Evolutionary conservation across 2,888 invertebrate genomes (phyloP).

Genomic region (Adineta ricciae): DNA sequence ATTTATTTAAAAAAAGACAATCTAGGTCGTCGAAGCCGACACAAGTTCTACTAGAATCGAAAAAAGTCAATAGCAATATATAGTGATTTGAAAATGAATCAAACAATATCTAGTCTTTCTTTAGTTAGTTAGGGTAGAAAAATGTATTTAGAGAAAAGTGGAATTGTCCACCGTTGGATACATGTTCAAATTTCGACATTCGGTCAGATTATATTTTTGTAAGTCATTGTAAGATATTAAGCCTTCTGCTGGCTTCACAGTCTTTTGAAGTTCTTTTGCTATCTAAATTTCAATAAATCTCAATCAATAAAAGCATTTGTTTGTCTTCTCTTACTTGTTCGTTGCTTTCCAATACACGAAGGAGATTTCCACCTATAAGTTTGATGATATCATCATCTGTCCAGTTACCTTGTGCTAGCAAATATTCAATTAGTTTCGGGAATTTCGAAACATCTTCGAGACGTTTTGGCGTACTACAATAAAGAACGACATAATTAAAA

Average conservation of each 20-base stretch:
- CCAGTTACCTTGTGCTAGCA: conserved; percentile 55
- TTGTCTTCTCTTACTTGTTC: neutral
- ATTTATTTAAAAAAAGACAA: neutral
- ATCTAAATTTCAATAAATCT: neutral
- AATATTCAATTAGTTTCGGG: conserved; percentile 58
- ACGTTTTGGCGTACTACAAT: conserved; percentile 50
- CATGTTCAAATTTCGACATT: neutral
- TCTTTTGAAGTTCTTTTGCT: neutral
- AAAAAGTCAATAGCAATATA: neutral
- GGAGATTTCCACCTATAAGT: conserved; percentile 55
- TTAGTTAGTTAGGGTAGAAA: no score
- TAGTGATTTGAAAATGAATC: neutral
- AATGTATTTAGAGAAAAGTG: neutral
- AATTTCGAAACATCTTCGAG: conserved; percentile 58
- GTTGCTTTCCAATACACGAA: conserved; percentile 48
- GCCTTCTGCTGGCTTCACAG: neutral
- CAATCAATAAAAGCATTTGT: no score
- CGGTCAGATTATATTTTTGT: neutral
- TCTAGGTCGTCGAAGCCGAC: neutral
- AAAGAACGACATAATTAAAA: neutral
- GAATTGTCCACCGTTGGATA: neutral
- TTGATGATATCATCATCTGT: conserved; percentile 55
- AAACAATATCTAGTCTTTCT: no score
- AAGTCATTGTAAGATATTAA: neutral
- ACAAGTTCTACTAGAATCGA: neutral